Evolutionary conservation across 2,113 vertebrate species (phyloP).

Genomic region (Circaetus cinerascens): DNA sequence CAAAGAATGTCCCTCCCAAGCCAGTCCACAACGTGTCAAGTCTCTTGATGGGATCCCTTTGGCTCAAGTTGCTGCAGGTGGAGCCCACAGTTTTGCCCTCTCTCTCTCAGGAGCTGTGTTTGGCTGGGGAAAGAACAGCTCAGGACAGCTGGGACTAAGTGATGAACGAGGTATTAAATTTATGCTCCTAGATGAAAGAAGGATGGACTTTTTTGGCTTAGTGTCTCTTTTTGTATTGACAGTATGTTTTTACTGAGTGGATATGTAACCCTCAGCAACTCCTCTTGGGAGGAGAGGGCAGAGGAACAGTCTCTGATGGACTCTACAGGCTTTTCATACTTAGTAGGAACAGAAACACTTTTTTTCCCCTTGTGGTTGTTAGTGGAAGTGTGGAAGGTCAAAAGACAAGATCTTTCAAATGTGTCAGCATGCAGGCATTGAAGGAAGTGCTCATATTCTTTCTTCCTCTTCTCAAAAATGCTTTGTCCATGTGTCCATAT

Average conservation of each 20-base stretch:
- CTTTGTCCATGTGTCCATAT: not conserved
- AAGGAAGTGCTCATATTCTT: not conserved
- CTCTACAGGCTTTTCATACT: not conserved
- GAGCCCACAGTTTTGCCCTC: constrained; percentile 91
- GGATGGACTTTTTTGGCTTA: not conserved
- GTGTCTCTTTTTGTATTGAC: not conserved
- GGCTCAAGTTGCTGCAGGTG: constrained; percentile 88
- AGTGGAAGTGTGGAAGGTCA: not conserved
- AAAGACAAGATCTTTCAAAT: not conserved
- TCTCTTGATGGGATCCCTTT: constrained; percentile 88
- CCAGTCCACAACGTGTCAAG: constrained; percentile 84
- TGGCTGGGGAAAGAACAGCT: constrained; percentile 91
- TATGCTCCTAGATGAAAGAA: not conserved
- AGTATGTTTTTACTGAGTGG: not conserved
- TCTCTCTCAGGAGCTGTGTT: constrained; percentile 92
- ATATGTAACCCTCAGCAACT: not conserved
- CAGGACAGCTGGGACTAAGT: constrained; percentile 91
- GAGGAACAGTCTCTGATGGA: not conserved
- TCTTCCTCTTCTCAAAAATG: not conserved
- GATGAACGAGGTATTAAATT: constrained; percentile 74
- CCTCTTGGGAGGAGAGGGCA: not conserved
- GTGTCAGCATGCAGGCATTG: not conserved
- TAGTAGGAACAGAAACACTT: not conserved
- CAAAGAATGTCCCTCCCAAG: constrained; percentile 76
- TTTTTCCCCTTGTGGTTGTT: not conserved